Evolutionary conservation across 2,113 vertebrate genomes (phyloP).

Genomic region (Crotalus helleri): DNA sequence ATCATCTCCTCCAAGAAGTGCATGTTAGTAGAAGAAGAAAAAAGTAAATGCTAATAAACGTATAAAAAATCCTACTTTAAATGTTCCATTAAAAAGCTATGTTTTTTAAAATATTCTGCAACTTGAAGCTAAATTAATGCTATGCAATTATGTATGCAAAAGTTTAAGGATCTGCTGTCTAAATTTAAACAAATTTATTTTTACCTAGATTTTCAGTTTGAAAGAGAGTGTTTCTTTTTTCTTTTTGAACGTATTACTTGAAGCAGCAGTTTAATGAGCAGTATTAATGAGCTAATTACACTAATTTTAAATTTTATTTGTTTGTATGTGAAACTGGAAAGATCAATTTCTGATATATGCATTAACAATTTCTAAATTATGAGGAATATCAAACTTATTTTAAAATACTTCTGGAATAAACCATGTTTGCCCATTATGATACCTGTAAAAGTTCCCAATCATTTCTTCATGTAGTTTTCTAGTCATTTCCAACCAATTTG

Average conservation of each 20-base stretch:
- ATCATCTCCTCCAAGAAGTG: not conserved
- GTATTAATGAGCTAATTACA: not conserved
- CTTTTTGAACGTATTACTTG: not conserved
- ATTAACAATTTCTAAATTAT: not conserved
- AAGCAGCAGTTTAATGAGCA: not conserved
- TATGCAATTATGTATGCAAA: constrained; percentile 14
- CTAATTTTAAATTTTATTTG: constrained; percentile 4
- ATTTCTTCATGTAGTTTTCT: not conserved
- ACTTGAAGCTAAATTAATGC: constrained; percentile 9
- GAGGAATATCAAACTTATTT: constrained; percentile 8
- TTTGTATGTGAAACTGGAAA: not conserved
- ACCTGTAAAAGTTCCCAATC: not conserved
- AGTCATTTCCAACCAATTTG: not conserved
- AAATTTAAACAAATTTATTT: constrained; percentile 20
- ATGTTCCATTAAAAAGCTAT: not conserved
- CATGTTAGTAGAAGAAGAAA: constrained; percentile 34
- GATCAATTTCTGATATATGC: not conserved
- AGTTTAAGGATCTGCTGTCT: not conserved
- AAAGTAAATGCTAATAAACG: constrained; percentile 35
- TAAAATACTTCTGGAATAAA: not conserved
- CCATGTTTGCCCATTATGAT: not conserved
- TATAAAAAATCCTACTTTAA: constrained; percentile 25
- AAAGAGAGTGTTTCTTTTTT: not conserved
- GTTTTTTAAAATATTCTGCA: not conserved
- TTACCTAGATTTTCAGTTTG: constrained; percentile 4